Base-by-base conservation (phyloP, 2,113 vertebrate genomes). In the Raja brachyura region DNA sequence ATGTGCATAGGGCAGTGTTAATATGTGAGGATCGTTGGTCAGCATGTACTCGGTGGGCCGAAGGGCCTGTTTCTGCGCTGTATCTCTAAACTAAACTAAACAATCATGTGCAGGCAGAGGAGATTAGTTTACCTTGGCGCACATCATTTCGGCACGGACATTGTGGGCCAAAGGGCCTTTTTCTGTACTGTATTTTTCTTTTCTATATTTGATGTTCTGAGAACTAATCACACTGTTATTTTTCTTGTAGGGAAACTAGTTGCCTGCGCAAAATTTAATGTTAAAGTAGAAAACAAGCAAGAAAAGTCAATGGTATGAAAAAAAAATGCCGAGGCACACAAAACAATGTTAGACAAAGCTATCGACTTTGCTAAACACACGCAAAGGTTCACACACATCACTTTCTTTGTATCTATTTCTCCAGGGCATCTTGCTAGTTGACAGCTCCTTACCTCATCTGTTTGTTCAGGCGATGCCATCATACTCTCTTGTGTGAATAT, bases 401-500 rank as follows among this genome's bases (percentile, higher is more conserved):
- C 59, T 31, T 86, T 86, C 59, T 63, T 86, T 86, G 83, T 86
- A 63, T 63, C 28, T 14, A 59, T 63, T 88, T 88, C 83, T 88
- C 83, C 59, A 31, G 83, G 83, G 83, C 83, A 88, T n/a, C 81
- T 86, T n/a, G 25, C 25, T 59, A 85, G 31, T 88, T 48, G 88
- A 70, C 88, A 48, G 88, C 7, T 16, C 8, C 86, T 92, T 73
- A 92, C 88, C 48, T 92, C 66, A 92, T 92, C 88, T 92, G 39
- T 92, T 92, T 92, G 39, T 48, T 92, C 18, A 92, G 66, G 88
- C 88, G 70, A 92, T 22, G 88, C 31, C 63, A 92, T 48, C 16
- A 7, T n/a, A 22, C 33, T 73, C 63, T 92, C 66, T 63, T 70
- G 66, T 92, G 31, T 22, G 20, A 81, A 81, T 81, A 56, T 81